phyloP scores from a whole-genome alignment of 2,113 vertebrate genomes.

The Xyliphius kryptos region DNA sequence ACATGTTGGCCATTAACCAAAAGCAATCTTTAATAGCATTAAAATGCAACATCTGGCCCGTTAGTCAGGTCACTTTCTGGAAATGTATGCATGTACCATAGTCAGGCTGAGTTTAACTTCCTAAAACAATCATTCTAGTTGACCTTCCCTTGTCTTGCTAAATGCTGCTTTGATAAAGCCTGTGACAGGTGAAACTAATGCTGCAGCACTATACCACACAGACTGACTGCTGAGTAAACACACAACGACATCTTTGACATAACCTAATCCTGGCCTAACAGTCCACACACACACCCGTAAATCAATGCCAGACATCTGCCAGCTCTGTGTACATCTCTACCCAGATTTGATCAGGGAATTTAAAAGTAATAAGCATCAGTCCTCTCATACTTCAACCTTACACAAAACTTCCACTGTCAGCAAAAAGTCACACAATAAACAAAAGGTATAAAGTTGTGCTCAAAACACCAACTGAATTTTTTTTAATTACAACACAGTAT shows the following conservation, averaged over 20 bases:
- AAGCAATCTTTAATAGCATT: too few species aligned
- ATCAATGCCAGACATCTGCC: conserved; percentile 67
- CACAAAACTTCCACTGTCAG: too few species aligned
- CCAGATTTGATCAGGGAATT: conserved; percentile 51
- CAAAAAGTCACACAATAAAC: too few species aligned
- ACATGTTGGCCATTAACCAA: too few species aligned
- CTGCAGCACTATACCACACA: conserved; percentile 51
- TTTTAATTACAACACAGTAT: too few species aligned
- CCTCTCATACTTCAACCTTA: too few species aligned
- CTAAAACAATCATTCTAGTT: conserved; percentile 41
- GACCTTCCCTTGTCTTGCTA: conserved; percentile 57
- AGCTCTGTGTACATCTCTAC: conserved; percentile 46
- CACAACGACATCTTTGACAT: conserved; percentile 56
- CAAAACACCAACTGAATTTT: too few species aligned
- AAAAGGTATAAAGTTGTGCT: too few species aligned
- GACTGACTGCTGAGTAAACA: conserved; percentile 55
- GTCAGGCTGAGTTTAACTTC: conserved; percentile 31
- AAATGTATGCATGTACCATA: neutral
- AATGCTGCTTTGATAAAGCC: conserved; percentile 58
- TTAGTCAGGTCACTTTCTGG: too few species aligned
- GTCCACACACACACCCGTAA: conserved; percentile 52
- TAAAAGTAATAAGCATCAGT: conserved; percentile 5
- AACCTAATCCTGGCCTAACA: conserved; percentile 58
- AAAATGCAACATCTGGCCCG: too few species aligned
- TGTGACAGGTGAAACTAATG: conserved; percentile 58